phyloP scores from a whole-genome alignment of 2,797 vertebrate genomes.

The Tympanoctomys barrerae region DNA sequence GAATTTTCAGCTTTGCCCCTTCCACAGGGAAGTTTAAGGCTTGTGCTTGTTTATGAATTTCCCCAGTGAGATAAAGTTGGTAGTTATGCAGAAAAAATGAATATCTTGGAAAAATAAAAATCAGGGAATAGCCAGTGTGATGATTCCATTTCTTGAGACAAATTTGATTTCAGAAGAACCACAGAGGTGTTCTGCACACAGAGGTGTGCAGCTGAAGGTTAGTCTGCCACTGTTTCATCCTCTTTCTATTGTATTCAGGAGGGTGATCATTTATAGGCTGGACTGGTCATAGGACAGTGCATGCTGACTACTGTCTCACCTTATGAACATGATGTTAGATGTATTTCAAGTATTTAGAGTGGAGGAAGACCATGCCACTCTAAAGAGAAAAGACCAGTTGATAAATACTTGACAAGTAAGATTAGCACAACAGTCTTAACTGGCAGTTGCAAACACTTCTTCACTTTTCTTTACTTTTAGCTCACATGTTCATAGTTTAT shows the following conservation, averaged over 20 bases:
- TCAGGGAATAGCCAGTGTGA: not conserved
- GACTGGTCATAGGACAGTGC: accelerated
- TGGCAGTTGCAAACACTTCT: not conserved
- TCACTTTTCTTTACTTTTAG: not conserved
- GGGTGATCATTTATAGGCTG: not conserved
- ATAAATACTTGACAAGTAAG: not conserved
- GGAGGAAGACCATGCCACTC: not conserved
- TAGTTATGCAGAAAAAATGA: constrained; percentile 56
- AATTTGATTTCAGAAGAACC: constrained; percentile 45
- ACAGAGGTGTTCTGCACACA: not conserved
- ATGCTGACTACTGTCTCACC: not conserved
- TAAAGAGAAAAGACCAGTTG: not conserved
- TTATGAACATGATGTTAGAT: not conserved
- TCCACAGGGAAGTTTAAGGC: constrained; percentile 32
- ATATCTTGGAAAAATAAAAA: constrained; percentile 53
- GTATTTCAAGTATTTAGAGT: not conserved
- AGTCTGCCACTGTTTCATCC: not conserved
- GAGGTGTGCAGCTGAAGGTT: constrained; percentile 39
- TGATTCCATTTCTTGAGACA: constrained; percentile 28
- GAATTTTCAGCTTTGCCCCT: not conserved
- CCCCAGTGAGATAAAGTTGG: constrained; percentile 31
- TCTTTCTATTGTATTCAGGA: not conserved
- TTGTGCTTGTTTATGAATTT: constrained; percentile 36
- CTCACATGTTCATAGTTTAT: not conserved
- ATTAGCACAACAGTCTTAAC: accelerated